phyloP scores from a whole-genome alignment of 2,888 invertebrate species.

The Aspidiotus destructor region DNA sequence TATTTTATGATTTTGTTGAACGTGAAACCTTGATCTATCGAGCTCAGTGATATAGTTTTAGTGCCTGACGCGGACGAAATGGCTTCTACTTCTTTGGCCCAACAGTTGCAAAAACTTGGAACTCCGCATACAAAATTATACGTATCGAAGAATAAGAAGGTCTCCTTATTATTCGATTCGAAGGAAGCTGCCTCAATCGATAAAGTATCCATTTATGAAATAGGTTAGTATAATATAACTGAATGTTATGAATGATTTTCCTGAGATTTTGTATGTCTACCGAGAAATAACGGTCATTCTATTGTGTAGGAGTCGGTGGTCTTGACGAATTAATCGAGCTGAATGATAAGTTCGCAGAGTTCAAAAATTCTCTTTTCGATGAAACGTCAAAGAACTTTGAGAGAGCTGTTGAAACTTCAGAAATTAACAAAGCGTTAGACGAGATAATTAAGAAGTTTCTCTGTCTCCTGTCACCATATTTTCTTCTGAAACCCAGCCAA shows the following conservation, averaged over 20 bases:
- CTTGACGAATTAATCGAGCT: constrained; percentile 68
- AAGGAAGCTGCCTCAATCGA: constrained; percentile 82
- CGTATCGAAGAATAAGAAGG: constrained; percentile 56
- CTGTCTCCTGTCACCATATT: constrained; percentile 73
- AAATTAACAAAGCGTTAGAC: constrained; percentile 67
- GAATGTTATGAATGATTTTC: background rate
- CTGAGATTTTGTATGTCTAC: background rate
- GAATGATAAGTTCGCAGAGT: constrained; percentile 62
- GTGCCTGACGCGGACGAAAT: constrained; percentile 28
- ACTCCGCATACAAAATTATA: constrained; percentile 64
- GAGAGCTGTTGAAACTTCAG: constrained; percentile 62
- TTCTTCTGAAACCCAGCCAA: constrained; percentile 71
- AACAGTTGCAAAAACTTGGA: constrained; percentile 64
- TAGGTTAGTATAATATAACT: constrained; percentile 49
- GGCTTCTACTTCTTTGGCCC: constrained; percentile 60
- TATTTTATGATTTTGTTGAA: no score
- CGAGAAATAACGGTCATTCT: background rate
- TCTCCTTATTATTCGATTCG: constrained; percentile 79
- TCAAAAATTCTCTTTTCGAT: constrained; percentile 66
- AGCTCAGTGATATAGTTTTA: no score
- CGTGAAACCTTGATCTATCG: no score
- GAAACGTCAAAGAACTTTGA: constrained; percentile 66
- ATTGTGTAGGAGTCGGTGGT: constrained; percentile 57
- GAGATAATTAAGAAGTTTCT: constrained; percentile 68
- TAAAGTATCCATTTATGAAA: constrained; percentile 71